phyloP scores from a whole-genome alignment of 1,140 invertebrate species.

The Drosophila sucinea region DNA sequence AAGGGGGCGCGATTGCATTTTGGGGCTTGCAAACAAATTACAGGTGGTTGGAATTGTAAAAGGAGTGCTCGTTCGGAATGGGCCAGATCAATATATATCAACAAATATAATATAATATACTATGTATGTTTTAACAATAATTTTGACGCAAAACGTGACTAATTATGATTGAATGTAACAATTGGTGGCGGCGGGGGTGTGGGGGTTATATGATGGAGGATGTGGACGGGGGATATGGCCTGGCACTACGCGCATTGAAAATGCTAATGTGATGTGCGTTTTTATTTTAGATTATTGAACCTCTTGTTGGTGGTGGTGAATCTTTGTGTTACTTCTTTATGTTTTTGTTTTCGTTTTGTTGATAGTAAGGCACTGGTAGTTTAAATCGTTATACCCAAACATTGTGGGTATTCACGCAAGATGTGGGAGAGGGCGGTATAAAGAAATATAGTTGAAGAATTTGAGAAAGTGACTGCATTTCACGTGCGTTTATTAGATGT shows the following conservation, averaged over 20 bases:
- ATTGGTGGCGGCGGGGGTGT: background rate
- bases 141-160: slow-evolving; percentile 45
- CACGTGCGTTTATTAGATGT: background rate
- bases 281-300: slow-evolving; percentile 29
- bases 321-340: slow-evolving; percentile 33
- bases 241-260: background rate
- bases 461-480: no score
- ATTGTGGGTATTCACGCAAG: slow-evolving; percentile 6
- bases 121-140: slow-evolving; percentile 64
- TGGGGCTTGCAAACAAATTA: slow-evolving; percentile 41
- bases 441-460: slow-evolving; percentile 1
- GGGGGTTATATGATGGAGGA: background rate
- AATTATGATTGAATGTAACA: slow-evolving; percentile 5
- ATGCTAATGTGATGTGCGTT: slow-evolving; percentile 13
- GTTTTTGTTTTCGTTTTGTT: slow-evolving; percentile 37
- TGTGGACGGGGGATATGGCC: background rate
- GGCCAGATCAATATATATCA: slow-evolving; percentile 65
- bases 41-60: slow-evolving; percentile 81
- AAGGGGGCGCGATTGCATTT: background rate
- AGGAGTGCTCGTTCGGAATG: slow-evolving; percentile 78
- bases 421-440: background rate
- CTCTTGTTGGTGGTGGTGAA: slow-evolving; percentile 12
- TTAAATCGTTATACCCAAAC: slow-evolving; percentile 54
- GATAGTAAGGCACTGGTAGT: slow-evolving; percentile 74
- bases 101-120: slow-evolving; percentile 30